phyloP scores from a whole-genome alignment of 2,888 invertebrate species.

The Acleris emargana region DNA sequence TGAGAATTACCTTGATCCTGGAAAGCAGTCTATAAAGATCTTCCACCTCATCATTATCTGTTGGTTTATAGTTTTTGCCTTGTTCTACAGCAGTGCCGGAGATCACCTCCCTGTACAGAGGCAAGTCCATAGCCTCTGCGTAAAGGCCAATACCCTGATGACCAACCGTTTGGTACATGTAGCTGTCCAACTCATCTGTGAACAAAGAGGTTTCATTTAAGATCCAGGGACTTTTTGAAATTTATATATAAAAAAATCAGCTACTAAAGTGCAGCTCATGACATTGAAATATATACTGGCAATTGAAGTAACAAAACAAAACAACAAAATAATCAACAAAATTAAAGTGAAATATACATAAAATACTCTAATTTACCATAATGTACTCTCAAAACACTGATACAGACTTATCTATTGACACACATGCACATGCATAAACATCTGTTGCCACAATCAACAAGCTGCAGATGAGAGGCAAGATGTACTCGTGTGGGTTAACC shows the following conservation, averaged over 20 bases:
- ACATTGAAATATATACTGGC: too few species aligned
- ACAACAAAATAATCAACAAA: too few species aligned
- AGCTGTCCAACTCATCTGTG: conserved; percentile 96
- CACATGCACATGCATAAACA: conserved; percentile 7
- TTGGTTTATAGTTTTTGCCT: conserved; percentile 91
- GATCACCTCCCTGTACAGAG: conserved; percentile 93
- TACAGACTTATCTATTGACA: background rate
- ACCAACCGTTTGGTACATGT: conserved; percentile 99
- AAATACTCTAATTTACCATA: too few species aligned
- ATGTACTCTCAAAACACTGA: too few species aligned
- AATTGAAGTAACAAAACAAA: too few species aligned
- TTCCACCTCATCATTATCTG: conserved; percentile 97
- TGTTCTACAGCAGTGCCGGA: conserved; percentile 92
- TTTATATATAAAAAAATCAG: too few species aligned
- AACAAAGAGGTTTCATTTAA: conserved; percentile 38
- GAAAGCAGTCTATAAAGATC: conserved; percentile 94
- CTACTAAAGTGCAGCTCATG: too few species aligned
- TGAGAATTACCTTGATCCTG: conserved; percentile 86
- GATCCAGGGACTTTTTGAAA: too few species aligned
- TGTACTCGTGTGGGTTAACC: conserved; percentile 74
- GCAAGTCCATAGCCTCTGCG: conserved; percentile 96
- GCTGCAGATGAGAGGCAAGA: conserved; percentile 35
- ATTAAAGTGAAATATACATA: too few species aligned
- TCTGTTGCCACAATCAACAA: conserved; percentile 21
- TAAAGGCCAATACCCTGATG: conserved; percentile 96